These are phyloP conservation scores for Pelmatolapia mariae DNA, from an alignment of 2,113 vertebrate genomes.

Conservation along the genomic window DNA sequence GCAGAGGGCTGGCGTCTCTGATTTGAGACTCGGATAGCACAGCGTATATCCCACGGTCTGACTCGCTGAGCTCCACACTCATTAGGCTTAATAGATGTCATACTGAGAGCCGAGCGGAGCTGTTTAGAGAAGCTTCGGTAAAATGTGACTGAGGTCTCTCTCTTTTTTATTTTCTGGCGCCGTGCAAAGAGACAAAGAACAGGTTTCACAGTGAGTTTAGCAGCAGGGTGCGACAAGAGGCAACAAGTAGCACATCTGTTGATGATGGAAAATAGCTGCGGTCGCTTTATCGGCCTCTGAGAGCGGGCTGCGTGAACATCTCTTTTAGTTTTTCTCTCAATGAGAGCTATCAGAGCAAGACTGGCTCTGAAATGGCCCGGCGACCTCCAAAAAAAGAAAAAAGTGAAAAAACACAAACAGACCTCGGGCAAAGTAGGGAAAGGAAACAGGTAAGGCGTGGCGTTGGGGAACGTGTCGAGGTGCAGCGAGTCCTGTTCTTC, in stretches of 20 bases:
- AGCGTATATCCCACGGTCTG: slow-evolving; percentile 29
- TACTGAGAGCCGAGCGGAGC: slow-evolving; percentile 6
- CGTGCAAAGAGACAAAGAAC: not conserved
- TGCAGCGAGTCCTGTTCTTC: slow-evolving; percentile 2
- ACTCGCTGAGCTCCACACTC: slow-evolving; percentile 31
- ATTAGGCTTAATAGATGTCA: slow-evolving; percentile 48
- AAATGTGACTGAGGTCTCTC: not conserved
- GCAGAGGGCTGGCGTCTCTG: slow-evolving; percentile 39
- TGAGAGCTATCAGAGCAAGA: not conserved
- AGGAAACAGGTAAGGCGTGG: not conserved
- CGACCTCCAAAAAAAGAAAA: not conserved
- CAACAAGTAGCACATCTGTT: slow-evolving; percentile 56
- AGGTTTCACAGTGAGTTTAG: slow-evolving; percentile 17
- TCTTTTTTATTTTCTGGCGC: not conserved
- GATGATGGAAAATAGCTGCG: not conserved
- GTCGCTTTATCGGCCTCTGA: not conserved
- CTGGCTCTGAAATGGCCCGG: not conserved
- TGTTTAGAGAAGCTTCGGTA: not conserved
- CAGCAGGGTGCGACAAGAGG: not conserved
- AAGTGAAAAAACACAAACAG: not conserved
- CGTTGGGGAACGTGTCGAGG: not conserved
- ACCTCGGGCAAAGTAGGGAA: not conserved
- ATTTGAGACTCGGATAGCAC: slow-evolving; percentile 26
- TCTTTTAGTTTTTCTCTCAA: not conserved
- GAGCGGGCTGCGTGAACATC: not conserved